Percentiles rank a stretch among this genome's conserved stretches.
phyloP scores from a whole-genome alignment of 2,888 invertebrate genomes.

The Clitarchus hookeri region DNA sequence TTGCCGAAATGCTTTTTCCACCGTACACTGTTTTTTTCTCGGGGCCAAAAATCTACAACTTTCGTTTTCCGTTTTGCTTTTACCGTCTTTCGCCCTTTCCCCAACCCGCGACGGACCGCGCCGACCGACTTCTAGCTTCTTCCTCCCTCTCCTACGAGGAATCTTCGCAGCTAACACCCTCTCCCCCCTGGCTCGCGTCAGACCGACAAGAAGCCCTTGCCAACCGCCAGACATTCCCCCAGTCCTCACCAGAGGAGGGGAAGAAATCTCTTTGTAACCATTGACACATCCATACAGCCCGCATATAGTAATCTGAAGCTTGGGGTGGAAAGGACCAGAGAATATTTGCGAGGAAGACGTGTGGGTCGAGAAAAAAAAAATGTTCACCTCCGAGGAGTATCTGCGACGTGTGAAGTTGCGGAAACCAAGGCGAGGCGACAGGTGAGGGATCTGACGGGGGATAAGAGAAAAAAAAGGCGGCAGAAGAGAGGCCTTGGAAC shows the following conservation, averaged over 20 bases:
- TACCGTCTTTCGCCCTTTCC: background rate
- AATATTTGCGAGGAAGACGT: background rate
- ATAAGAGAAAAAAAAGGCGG: background rate
- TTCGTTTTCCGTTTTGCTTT: background rate
- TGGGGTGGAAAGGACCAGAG: background rate
- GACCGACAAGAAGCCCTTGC: background rate
- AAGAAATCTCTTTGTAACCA: conserved; percentile 20
- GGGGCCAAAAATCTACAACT: background rate
- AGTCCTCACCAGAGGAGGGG: background rate
- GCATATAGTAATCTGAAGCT: background rate
- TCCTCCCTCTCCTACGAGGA: background rate
- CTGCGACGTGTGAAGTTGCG: background rate
- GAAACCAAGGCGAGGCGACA: background rate
- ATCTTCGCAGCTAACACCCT: no score
- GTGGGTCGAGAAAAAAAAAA: background rate
- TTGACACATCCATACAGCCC: conserved; percentile 23
- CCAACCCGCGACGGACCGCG: background rate
- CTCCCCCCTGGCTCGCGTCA: background rate
- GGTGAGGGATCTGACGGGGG: background rate
- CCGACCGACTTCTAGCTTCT: background rate
- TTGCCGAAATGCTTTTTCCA: background rate
- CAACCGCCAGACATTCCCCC: background rate
- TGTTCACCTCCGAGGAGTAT: background rate
- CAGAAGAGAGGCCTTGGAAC: background rate
- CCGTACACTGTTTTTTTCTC: background rate